phyloP scores from a whole-genome alignment of 2,113 vertebrate genomes.

The Oncorhynchus kisutch region DNA sequence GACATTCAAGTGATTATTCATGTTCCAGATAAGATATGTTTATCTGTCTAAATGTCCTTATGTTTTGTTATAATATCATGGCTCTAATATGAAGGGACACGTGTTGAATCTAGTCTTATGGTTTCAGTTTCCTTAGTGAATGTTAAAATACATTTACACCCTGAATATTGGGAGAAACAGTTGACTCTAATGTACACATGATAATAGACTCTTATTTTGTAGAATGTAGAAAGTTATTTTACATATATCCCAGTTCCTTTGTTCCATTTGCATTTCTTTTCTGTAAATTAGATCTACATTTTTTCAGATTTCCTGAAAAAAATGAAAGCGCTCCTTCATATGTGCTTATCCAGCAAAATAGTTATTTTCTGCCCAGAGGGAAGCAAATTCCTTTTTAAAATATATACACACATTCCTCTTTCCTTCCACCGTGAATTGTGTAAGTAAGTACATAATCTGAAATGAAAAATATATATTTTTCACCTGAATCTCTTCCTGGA shows the following conservation, averaged over 20 bases:
- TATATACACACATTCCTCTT: slow-evolving; percentile 75
- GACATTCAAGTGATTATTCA: slow-evolving; percentile 65
- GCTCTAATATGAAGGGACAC: slow-evolving; percentile 34
- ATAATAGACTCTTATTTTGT: slow-evolving; percentile 70
- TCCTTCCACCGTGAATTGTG: slow-evolving; percentile 60
- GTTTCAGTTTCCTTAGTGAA: slow-evolving; percentile 52
- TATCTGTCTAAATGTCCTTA: slow-evolving; percentile 16
- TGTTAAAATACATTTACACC: slow-evolving; percentile 73
- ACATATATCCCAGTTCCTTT: slow-evolving; percentile 59
- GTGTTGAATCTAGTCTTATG: slow-evolving; percentile 37
- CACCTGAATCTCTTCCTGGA: slow-evolving; percentile 83
- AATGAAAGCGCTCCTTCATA: slow-evolving; percentile 63
- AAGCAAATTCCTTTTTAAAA: slow-evolving; percentile 70
- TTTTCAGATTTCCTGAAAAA: slow-evolving; percentile 56
- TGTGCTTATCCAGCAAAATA: slow-evolving; percentile 76
- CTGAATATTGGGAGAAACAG: slow-evolving; percentile 73
- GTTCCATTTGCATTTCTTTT: slow-evolving; percentile 60
- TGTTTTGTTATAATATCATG: not conserved
- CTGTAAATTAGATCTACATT: slow-evolving; percentile 64
- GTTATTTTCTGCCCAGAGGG: slow-evolving; percentile 65
- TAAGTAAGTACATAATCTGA: slow-evolving; percentile 61
- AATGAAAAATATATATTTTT: slow-evolving; percentile 54
- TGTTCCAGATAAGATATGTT: slow-evolving; percentile 59
- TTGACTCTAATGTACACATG: slow-evolving; percentile 71
- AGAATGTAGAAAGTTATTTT: slow-evolving; percentile 69